These are phyloP conservation scores for Pelecanus crispus DNA, from an alignment of 2,113 vertebrate genomes.

Conservation along the genomic window DNA sequence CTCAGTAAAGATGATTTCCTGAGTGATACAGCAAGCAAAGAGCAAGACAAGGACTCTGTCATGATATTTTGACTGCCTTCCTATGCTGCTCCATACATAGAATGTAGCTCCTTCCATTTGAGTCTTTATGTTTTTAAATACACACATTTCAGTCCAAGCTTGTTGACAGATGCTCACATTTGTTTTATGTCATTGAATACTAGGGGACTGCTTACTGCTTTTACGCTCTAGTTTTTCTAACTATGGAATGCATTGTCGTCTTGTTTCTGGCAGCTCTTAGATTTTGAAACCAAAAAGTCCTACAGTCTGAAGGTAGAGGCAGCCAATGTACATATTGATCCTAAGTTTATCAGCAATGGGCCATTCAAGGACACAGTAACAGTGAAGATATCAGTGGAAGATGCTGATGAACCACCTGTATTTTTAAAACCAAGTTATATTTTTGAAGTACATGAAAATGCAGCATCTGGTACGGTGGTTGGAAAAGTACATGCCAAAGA, in stretches of 20 bases:
- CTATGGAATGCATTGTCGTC: neutral
- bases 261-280: conserved; percentile 78
- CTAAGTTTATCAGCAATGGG: conserved; percentile 91
- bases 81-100: conserved; percentile 33
- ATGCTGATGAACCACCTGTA: conserved; percentile 91
- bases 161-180: conserved; percentile 28
- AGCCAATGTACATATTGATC: conserved; percentile 87
- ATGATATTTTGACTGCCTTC: neutral
- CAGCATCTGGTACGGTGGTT: conserved; percentile 85
- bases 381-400: conserved; percentile 90
- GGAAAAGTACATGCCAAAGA: conserved; percentile 96
- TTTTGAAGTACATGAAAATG: conserved; percentile 94
- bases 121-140: conserved; percentile 37
- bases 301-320: conserved; percentile 94
- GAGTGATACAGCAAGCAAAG: neutral
- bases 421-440: conserved; percentile 85
- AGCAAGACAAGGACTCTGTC: neutral
- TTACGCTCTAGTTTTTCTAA: neutral
- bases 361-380: conserved; percentile 95
- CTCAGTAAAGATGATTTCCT: neutral
- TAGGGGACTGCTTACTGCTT: neutral
- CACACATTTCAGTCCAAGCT: conserved; percentile 30
- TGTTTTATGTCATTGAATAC: conserved; percentile 22
- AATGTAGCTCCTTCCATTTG: conserved; percentile 42
- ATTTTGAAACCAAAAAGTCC: conserved; percentile 90